These are phyloP conservation scores for Sturnus vulgaris DNA, from an alignment of 2,113 vertebrate species.

Conservation along the genomic window DNA sequence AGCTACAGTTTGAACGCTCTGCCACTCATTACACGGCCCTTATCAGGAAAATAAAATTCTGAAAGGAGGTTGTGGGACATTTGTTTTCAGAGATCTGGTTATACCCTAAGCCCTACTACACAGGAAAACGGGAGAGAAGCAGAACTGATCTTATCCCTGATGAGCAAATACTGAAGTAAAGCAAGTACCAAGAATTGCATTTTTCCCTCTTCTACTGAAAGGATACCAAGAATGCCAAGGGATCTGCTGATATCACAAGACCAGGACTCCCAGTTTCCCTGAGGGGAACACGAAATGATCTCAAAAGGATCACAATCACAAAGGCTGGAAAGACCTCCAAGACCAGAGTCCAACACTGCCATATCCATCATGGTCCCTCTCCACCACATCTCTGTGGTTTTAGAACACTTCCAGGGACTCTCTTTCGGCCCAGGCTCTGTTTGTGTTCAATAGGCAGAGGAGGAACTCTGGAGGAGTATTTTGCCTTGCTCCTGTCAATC, in stretches of 20 bases:
- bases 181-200: background rate
- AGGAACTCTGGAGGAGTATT: background rate
- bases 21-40: background rate
- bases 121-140: background rate
- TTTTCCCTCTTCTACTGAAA: background rate
- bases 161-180: background rate
- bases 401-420: background rate
- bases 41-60: background rate
- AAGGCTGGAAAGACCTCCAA: background rate
- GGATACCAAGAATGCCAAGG: background rate
- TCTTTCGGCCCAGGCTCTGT: background rate
- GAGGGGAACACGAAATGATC: rapidly evolving
- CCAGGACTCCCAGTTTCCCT: background rate
- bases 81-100: background rate
- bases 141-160: background rate
- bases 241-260: rapidly evolving
- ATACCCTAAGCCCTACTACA: background rate
- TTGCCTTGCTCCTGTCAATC: background rate
- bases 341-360: background rate
- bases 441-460: background rate
- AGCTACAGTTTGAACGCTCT: background rate
- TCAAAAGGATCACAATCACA: background rate
- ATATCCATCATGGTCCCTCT: background rate
- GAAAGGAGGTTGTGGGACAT: background rate
- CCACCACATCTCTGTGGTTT: background rate